Base-by-base conservation (phyloP, 35 echinoderm and acorn worm species). In the Apostichopus parvimensis region DNA sequence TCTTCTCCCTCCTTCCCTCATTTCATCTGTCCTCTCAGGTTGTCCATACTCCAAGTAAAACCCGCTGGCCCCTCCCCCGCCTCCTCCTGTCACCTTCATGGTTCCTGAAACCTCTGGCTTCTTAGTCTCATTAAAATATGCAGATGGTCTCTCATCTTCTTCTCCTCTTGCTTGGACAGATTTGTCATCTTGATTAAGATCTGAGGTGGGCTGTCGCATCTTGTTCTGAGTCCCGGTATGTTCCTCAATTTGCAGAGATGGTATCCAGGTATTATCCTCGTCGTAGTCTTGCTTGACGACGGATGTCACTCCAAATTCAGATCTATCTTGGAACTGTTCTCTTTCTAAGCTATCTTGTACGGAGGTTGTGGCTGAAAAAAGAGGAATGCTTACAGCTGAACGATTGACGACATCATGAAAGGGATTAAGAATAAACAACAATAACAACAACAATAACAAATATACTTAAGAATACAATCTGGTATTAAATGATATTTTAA, bases 291-390 rank as follows among this genome's bases (percentile, higher is more conserved):
- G 34, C 56, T 66, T 64, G 8, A 53, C n/a, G 8, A 2, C 15
- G 15, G 79, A 9, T 53, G 24, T 2, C 1, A 6, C 5, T 0
- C 34, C 54, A 4, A 82, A 14, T n/a, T 13, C 54, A 58, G 85
- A 5, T 87, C 57, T 23, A 21, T 4, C 13, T 8, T 26, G 85
- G 85, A 14, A 87, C 25, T 80, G 78, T 18, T 65, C 85, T 87
- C 25, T 87, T 15, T 66, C 65, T 20, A 87, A 56, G 55, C 79
- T 87, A 23, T 72, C 85, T 87, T 87, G 85, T 10, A 87, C 65
- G 18, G 65, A 87, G n/a, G 57, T 9, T 9, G 13, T 25, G 8
- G 23, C 57, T 52, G 57, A 25, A 11, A 80, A 9, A 80, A 45
- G 34, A 45, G 34, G 34, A 45, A 45, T 45, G 34, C 4, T 45